A percentile compares a stretch with the other conserved stretches of the same genome.
phyloP scores from a whole-genome alignment of 2,113 vertebrate species.

The Blennius ocellaris region DNA sequence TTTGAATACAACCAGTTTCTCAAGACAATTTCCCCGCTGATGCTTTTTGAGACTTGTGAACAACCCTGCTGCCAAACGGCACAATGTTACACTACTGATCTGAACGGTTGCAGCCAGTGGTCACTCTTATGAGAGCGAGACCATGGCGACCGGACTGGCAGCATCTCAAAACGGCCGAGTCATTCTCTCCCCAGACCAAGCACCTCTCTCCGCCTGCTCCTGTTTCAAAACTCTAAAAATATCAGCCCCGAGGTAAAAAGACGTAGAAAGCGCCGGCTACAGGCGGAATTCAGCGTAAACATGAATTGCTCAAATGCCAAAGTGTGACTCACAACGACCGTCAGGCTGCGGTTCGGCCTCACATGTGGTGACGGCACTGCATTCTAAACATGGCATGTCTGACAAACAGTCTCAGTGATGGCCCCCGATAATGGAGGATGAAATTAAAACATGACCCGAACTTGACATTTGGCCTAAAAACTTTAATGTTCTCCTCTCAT shows the following conservation, averaged over 20 bases:
- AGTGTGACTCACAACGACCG: conserved; percentile 31
- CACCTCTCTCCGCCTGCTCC: conserved; percentile 58
- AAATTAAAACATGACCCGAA: neutral
- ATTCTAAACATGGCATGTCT: conserved; percentile 22
- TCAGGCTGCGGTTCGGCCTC: neutral
- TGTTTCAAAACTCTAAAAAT: conserved; percentile 78
- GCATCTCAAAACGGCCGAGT: conserved; percentile 51
- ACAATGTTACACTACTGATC: neutral
- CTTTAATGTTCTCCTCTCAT: neutral
- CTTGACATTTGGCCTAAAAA: neutral
- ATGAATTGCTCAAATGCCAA: conserved; percentile 38
- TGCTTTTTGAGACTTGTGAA: too few species aligned
- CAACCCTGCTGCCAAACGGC: neutral
- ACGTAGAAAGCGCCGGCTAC: conserved; percentile 51
- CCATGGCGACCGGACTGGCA: conserved; percentile 3
- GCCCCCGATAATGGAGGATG: neutral
- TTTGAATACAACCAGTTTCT: too few species aligned
- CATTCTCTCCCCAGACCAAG: conserved; percentile 21
- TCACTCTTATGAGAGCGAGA: neutral
- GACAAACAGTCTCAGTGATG: neutral
- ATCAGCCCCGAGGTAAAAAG: conserved; percentile 56
- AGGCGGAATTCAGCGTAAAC: conserved; percentile 51
- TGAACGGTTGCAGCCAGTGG: neutral
- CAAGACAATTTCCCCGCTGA: too few species aligned
- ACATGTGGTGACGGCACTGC: neutral